Conservation (phyloP, 2,113 vertebrate species). For the Amblyornis subalaris region DNA sequence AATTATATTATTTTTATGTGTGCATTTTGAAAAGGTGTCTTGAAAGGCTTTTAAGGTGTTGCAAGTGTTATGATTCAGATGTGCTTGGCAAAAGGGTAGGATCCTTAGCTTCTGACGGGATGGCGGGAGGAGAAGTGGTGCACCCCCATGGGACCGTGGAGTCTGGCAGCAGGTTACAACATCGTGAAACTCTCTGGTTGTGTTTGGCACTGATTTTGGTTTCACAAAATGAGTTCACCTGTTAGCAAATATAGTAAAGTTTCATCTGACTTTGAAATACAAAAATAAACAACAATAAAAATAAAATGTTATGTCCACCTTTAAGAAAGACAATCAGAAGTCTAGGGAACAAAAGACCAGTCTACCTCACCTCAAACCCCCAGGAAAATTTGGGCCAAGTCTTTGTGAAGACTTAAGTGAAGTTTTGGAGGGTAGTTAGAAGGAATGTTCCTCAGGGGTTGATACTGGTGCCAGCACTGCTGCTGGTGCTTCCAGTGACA, state of each 20-base stretch:
- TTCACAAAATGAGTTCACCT: not conserved
- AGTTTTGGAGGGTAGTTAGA: not conserved
- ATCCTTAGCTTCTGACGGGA: not conserved
- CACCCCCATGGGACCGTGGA: not conserved
- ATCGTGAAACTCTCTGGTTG: not conserved
- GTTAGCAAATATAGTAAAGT: not conserved
- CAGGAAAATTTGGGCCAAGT: not conserved
- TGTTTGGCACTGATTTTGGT: not conserved
- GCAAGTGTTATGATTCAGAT: not conserved
- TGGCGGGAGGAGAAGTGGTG: not conserved
- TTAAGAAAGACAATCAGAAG: not conserved
- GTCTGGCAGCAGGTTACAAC: not conserved
- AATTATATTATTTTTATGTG: not conserved
- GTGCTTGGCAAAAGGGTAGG: not conserved
- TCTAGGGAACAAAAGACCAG: not conserved
- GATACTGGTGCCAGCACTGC: not conserved
- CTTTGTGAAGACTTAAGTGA: not conserved
- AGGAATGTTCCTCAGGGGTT: not conserved
- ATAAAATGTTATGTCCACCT: not conserved
- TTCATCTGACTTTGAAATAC: not conserved
- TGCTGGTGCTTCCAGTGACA: not conserved
- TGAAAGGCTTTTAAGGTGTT: not conserved
- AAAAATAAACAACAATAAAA: not conserved
- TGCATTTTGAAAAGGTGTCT: not conserved
- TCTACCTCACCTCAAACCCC: not conserved